phyloP scores from a whole-genome alignment of 2,888 invertebrate species.

The Melieria omissa region DNA sequence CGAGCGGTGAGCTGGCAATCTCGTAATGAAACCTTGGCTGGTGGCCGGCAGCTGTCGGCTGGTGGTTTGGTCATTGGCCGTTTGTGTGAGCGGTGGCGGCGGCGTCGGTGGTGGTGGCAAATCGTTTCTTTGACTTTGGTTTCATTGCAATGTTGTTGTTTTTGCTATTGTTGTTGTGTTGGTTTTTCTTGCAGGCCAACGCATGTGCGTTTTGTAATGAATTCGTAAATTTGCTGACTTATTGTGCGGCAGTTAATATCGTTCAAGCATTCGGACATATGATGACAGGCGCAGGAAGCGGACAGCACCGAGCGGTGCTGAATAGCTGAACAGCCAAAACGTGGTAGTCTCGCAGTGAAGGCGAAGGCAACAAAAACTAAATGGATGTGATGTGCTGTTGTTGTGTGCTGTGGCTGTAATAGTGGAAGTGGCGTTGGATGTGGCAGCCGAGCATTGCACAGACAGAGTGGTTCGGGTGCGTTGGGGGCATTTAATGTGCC shows the following conservation, averaged over 20 bases:
- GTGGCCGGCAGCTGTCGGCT: not conserved
- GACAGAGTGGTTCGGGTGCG: not conserved
- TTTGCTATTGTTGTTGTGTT: not conserved
- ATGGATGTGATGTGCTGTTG: no score
- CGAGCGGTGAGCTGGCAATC: conserved; percentile 4
- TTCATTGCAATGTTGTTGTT: no score
- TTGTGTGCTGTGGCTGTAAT: no score
- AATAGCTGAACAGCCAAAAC: not conserved
- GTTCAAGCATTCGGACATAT: conserved; percentile 45
- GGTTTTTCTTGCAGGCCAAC: not conserved
- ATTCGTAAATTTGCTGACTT: conserved; percentile 51
- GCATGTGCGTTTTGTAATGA: conserved; percentile 20
- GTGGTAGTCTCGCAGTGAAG: not conserved
- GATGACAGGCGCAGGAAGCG: conserved; percentile 15
- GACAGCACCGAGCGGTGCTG: conserved; percentile 2
- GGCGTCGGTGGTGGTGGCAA: no score
- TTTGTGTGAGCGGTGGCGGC: no score
- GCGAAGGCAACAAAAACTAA: not conserved
- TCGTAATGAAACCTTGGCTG: conserved; percentile 19
- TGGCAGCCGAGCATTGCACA: not conserved
- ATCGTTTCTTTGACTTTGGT: no score
- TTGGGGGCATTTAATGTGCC: conserved; percentile 57
- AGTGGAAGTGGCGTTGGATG: no score
- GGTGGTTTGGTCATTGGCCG: not conserved
- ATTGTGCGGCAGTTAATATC: conserved; percentile 60